Evolutionary conservation across 2,888 invertebrate genomes (phyloP).

Genomic region (Callinectes sapidus): DNA sequence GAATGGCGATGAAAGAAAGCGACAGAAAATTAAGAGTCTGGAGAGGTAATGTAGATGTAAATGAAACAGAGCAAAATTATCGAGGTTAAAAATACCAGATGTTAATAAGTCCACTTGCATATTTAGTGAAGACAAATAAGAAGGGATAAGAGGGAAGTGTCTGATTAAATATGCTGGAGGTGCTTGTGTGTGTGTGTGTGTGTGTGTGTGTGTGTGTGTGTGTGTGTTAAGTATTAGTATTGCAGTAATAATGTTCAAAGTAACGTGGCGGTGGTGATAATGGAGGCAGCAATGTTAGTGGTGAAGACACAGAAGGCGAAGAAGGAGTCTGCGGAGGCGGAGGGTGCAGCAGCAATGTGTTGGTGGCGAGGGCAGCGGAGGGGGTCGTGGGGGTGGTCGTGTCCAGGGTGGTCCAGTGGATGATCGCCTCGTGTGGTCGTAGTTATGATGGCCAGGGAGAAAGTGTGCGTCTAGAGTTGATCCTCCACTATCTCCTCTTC

Average conservation of each 20-base stretch:
- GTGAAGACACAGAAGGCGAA: not conserved
- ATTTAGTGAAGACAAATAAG: not conserved
- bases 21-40: not conserved
- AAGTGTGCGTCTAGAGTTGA: not conserved
- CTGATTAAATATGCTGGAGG: not conserved
- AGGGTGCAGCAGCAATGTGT: not conserved
- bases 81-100: not conserved
- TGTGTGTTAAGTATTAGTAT: not conserved
- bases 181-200: not conserved
- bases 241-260: not conserved
- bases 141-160: not conserved
- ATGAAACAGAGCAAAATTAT: not conserved
- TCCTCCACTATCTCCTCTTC: not conserved
- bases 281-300: not conserved
- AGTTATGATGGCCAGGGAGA: not conserved
- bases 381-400: not conserved
- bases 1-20: not conserved
- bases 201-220: not conserved
- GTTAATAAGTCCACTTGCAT: not conserved
- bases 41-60: too few relatives aligned
- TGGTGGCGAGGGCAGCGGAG: not conserved
- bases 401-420: not conserved
- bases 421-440: not conserved
- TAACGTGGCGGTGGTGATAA: not conserved
- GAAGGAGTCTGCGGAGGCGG: not conserved